phyloP scores from a whole-genome alignment of 1,140 invertebrate species.

The Drosophila prosaltans region DNA sequence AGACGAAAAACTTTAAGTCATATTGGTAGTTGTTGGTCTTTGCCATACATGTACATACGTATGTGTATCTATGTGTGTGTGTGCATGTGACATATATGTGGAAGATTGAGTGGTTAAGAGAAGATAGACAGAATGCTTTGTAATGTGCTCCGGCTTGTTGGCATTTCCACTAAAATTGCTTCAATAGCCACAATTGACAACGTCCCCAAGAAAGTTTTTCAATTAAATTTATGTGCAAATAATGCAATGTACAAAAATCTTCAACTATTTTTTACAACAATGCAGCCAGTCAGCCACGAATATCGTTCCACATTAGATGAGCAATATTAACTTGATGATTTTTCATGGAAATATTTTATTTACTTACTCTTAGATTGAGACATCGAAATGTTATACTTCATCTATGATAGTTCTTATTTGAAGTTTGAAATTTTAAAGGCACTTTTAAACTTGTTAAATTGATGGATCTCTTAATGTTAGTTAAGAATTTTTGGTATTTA shows the following conservation, averaged over 20 bases:
- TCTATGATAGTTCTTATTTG: no score
- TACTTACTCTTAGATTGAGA: no score
- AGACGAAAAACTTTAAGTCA: constrained; percentile 57
- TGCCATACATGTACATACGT: background rate
- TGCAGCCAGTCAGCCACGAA: constrained; percentile 48
- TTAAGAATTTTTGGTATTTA: no score
- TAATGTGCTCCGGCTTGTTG: constrained; percentile 18
- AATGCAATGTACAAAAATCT: constrained; percentile 39
- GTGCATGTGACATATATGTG: constrained; percentile 49
- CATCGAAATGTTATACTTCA: no score
- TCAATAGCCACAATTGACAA: constrained; percentile 56
- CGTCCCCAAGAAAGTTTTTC: constrained; percentile 52
- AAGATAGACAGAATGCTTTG: constrained; percentile 7
- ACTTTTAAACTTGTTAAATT: no score
- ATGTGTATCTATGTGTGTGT: background rate
- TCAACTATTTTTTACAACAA: constrained; percentile 13
- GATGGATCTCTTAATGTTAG: no score
- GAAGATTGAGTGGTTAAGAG: background rate
- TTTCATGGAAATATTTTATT: no score
- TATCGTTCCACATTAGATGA: constrained; percentile 43
- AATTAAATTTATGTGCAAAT: constrained; percentile 66
- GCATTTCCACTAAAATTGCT: constrained; percentile 52
- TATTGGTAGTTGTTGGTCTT: constrained; percentile 47
- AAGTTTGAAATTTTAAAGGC: no score
- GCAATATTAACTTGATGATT: constrained; percentile 42